Evolutionary conservation across 2,888 invertebrate species (phyloP).

Genomic region (Drosophila lutescens): DNA sequence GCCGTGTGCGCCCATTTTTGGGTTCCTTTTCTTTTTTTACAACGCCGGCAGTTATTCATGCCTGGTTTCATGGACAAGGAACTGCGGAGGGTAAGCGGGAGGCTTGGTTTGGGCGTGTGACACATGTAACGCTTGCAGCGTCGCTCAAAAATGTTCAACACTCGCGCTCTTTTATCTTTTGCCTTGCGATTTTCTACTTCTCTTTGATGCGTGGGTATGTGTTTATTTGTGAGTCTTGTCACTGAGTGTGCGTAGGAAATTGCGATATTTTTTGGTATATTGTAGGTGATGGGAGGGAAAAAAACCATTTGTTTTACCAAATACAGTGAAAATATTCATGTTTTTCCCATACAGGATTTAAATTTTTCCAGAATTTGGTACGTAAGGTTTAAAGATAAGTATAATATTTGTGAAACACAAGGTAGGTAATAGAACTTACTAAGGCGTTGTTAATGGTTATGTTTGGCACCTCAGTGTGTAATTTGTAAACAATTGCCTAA

Average conservation of each 20-base stretch:
- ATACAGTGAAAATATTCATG: no score
- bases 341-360: no score
- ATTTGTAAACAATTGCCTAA: no score
- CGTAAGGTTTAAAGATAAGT: no score
- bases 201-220: not conserved
- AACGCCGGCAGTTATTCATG: slow-evolving; percentile 28
- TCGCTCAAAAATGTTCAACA: slow-evolving; percentile 37
- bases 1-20: slow-evolving; percentile 11
- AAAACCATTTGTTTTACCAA: not conserved
- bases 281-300: not conserved
- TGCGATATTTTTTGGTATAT: not conserved
- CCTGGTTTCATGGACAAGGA: slow-evolving; percentile 7
- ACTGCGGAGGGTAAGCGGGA: not conserved
- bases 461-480: no score
- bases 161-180: slow-evolving; percentile 13
- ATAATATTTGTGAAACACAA: no score
- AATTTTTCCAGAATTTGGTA: no score
- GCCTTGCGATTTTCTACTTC: slow-evolving; percentile 27
- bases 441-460: no score
- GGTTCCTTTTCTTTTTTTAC: slow-evolving; percentile 12
- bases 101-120: slow-evolving; percentile 15
- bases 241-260: not conserved
- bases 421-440: no score
- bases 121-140: slow-evolving; percentile 60
- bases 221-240: slow-evolving; percentile 23